Evolutionary conservation across 1,140 invertebrate species (phyloP).

Genomic region (Diuraphis noxia): DNA sequence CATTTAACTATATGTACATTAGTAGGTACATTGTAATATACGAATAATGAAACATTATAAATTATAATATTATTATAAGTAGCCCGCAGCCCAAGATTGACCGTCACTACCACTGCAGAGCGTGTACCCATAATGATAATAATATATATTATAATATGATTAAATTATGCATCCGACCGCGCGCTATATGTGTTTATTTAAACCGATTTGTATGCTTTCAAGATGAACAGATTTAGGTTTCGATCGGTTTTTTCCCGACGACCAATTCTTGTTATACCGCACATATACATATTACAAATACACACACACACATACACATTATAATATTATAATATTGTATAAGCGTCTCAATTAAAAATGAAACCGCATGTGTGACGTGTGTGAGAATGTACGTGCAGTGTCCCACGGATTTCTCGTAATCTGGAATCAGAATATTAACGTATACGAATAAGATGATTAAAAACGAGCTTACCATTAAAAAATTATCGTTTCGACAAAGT

Average conservation of each 20-base stretch:
- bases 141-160: neutral
- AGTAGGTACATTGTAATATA: neutral
- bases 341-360: slow-evolving; percentile 10
- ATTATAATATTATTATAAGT: neutral
- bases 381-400: neutral
- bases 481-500: neutral
- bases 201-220: slow-evolving; percentile 29
- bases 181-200: neutral
- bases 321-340: neutral
- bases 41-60: neutral
- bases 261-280: neutral
- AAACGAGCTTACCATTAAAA: slow-evolving; percentile 3
- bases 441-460: slow-evolving; percentile 15
- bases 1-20: too few species aligned
- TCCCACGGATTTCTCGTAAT: slow-evolving; percentile 16
- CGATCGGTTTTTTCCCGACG: neutral
- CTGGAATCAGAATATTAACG: neutral
- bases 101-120: neutral
- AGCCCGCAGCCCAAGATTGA: neutral
- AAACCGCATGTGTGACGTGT: neutral
- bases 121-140: neutral
- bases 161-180: neutral
- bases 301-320: neutral
- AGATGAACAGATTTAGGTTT: neutral
- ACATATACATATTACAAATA: neutral